Percentiles rank a stretch among this genome's conserved stretches.
These are phyloP conservation scores for Lichenostomus cassidix DNA, from an alignment of 2,113 vertebrate genomes.

Conservation along the genomic window DNA sequence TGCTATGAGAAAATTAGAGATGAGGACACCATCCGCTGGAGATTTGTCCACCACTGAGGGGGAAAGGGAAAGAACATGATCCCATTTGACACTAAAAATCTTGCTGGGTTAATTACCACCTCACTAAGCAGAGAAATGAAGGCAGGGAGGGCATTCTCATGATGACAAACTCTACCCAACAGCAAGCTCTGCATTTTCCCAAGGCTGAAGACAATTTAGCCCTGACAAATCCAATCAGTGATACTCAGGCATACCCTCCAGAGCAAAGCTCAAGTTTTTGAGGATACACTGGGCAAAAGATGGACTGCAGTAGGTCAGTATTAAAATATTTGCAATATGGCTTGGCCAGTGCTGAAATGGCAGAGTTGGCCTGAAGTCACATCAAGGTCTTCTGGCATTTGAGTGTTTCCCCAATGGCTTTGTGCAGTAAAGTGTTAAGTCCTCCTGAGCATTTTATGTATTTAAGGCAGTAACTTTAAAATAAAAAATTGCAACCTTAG, in stretches of 20 bases:
- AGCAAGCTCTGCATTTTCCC: constrained; percentile 16
- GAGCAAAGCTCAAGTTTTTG: neutral
- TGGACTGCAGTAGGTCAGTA: constrained; percentile 6
- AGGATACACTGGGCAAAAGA: neutral
- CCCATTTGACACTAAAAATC: neutral
- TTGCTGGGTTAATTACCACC: constrained; percentile 1
- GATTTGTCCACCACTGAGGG: neutral
- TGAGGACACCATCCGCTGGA: neutral
- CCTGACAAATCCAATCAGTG: constrained; percentile 19
- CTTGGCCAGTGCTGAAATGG: constrained; percentile 33
- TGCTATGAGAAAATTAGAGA: neutral
- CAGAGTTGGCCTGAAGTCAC: neutral
- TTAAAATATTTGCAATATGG: constrained; percentile 27
- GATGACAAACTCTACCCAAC: constrained; percentile 3
- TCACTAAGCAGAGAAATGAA: constrained; percentile 26
- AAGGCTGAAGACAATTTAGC: constrained; percentile 11
- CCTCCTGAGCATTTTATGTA: constrained; percentile 24
- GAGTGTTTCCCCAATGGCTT: neutral
- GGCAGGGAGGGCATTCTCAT: neutral
- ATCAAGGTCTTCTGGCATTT: neutral
- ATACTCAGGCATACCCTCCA: neutral
- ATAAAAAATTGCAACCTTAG: constrained; percentile 52
- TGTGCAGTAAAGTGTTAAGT: constrained; percentile 35
- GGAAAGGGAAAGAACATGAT: neutral
- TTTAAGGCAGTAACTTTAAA: constrained; percentile 61